Evolutionary conservation across 1,140 invertebrate species (phyloP).

Genomic region (Elymnias hypermnestra): DNA sequence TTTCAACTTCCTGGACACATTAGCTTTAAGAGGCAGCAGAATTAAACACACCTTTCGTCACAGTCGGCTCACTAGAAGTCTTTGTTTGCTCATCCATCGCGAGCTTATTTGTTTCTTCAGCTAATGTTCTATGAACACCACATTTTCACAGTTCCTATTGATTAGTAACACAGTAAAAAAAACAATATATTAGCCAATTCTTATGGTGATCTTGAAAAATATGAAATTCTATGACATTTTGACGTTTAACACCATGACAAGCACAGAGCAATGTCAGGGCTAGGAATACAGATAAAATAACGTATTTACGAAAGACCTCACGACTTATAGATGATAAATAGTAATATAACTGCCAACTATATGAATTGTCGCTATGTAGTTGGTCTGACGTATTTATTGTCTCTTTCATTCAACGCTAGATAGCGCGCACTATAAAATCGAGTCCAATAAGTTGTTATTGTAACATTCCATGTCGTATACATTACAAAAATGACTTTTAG

Average conservation of each 20-base stretch:
- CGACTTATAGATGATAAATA: too few species aligned
- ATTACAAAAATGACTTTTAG: too few species aligned
- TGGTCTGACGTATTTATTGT: too few species aligned
- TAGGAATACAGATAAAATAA: too few species aligned
- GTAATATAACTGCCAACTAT: too few species aligned
- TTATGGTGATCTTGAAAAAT: conserved; percentile 22
- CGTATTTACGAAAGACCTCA: too few species aligned
- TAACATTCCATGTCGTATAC: too few species aligned
- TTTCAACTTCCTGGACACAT: conserved; percentile 42
- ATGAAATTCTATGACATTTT: conserved; percentile 21
- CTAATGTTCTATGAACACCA: conserved; percentile 9
- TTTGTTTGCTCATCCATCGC: conserved; percentile 32
- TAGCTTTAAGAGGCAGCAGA: conserved; percentile 22
- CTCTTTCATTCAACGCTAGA: too few species aligned
- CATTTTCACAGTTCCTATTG: conserved; percentile 6
- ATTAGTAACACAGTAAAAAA: conserved; percentile 11
- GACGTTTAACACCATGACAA: conserved; percentile 11
- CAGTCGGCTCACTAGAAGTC: conserved; percentile 44
- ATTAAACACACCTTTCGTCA: conserved; percentile 55
- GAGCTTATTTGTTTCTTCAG: conserved; percentile 4
- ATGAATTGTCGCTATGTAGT: too few species aligned
- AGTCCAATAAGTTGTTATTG: too few species aligned
- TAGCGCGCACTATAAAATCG: too few species aligned
- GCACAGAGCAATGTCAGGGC: too few species aligned
- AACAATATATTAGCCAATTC: conserved; percentile 21